phyloP scores from a whole-genome alignment of 2,113 vertebrate species.

The Vidua macroura region DNA sequence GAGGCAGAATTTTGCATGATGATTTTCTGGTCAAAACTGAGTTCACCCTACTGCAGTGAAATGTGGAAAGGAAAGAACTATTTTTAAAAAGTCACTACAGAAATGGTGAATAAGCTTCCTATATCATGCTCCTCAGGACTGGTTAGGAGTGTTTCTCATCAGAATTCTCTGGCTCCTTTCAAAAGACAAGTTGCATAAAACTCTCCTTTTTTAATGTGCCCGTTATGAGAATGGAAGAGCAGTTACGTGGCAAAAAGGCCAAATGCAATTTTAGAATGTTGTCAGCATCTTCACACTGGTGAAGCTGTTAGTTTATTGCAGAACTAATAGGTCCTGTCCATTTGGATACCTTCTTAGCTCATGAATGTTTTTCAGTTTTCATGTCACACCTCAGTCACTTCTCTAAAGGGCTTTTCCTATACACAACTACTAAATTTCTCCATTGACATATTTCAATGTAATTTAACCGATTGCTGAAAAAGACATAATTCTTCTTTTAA shows the following conservation, averaged over 20 bases:
- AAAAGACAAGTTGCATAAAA: neutral
- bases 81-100: neutral
- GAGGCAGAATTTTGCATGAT: neutral
- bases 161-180: neutral
- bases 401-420: conserved; percentile 20
- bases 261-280: neutral
- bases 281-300: neutral
- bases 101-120: neutral
- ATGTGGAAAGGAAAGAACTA: neutral
- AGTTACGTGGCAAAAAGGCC: neutral
- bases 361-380: conserved; percentile 28
- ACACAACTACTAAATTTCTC: conserved; percentile 52
- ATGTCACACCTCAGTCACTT: conserved; percentile 39
- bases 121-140: fast-evolving
- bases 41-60: neutral
- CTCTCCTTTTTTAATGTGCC: neutral
- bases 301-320: neutral
- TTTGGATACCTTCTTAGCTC: neutral
- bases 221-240: neutral
- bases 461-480: conserved; percentile 71
- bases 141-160: neutral
- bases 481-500: conserved; percentile 70
- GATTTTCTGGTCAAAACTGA: neutral
- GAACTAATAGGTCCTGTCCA: neutral
- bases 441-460: conserved; percentile 56